A percentile compares a stretch with the other conserved stretches of the same genome.
Conservation (phyloP, 2,797 vertebrate genomes). For the Poeciliopsis paucimaculata region DNA sequence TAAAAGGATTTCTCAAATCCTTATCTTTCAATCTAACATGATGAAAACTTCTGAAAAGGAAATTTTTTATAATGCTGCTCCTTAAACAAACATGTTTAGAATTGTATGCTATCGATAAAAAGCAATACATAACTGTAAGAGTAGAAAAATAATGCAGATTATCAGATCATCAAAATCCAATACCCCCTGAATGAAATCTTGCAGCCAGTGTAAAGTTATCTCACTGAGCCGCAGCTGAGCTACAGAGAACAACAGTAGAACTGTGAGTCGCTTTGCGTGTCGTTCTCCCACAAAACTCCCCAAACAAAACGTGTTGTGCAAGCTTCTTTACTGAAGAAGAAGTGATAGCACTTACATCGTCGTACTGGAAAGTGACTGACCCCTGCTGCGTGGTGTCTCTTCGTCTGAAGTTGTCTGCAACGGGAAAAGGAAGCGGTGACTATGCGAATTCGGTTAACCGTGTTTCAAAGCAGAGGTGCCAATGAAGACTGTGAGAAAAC, state of each 20-base stretch:
- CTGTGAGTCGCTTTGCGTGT: neutral
- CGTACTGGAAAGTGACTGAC: slow-evolving; percentile 86
- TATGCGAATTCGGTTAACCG: neutral
- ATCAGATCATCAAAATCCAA: too few species aligned
- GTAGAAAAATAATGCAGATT: too few species aligned
- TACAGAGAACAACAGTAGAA: neutral
- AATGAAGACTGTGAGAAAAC: neutral
- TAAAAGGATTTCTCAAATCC: too few species aligned
- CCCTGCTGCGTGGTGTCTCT: slow-evolving; percentile 90
- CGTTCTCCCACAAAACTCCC: neutral
- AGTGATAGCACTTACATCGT: slow-evolving; percentile 83
- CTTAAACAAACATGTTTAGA: too few species aligned
- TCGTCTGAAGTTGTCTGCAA: slow-evolving; percentile 86
- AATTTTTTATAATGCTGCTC: too few species aligned
- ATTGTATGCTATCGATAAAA: too few species aligned
- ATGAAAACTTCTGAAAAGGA: too few species aligned
- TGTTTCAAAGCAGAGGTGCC: neutral
- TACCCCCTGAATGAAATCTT: too few species aligned
- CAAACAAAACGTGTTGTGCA: neutral
- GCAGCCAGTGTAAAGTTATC: too few species aligned
- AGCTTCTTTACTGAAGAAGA: neutral
- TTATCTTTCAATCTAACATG: too few species aligned
- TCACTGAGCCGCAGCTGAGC: neutral
- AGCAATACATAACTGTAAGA: too few species aligned
- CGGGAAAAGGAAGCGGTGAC: slow-evolving; percentile 1